These are phyloP conservation scores for Formicarius rufipectus DNA, from an alignment of 2,113 vertebrate species.

Conservation along the genomic window DNA sequence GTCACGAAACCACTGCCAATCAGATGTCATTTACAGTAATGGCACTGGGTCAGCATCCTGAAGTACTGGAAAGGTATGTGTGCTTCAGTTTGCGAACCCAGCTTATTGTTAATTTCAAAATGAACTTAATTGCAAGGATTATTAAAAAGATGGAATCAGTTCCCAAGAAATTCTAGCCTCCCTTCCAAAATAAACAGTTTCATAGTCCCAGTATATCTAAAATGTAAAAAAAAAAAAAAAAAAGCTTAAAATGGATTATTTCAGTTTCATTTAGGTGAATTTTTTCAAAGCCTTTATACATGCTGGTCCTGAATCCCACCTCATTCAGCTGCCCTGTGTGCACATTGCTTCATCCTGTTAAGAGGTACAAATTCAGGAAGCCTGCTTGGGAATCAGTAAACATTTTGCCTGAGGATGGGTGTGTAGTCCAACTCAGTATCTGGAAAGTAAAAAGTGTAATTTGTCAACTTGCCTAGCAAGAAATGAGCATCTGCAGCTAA, in stretches of 20 bases:
- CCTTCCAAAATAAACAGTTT: not conserved
- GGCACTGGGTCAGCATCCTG: slow-evolving; percentile 85
- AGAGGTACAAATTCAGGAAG: not conserved
- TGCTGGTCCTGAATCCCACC: not conserved
- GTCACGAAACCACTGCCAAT: slow-evolving; percentile 91
- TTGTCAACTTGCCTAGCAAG: not conserved
- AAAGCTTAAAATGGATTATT: not conserved
- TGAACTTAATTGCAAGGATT: not conserved
- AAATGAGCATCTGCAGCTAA: not conserved
- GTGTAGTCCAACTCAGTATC: not conserved
- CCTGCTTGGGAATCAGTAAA: not conserved
- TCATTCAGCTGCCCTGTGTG: not conserved
- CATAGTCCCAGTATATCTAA: not conserved
- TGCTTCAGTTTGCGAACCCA: accelerated
- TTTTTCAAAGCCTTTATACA: not conserved
- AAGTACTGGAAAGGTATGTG: slow-evolving; percentile 83
- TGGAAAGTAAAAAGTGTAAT: not conserved
- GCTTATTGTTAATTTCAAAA: not conserved
- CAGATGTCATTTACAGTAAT: slow-evolving; percentile 86
- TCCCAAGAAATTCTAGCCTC: not conserved
- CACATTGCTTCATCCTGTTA: not conserved
- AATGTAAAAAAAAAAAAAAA: not conserved
- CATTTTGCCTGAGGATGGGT: not conserved
- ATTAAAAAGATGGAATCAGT: not conserved
- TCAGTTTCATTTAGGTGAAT: not conserved